A percentile compares a stretch with the other conserved stretches of the same genome.
Conservation (phyloP, 2,888 invertebrate species). For the Chaetogeoica ovagalla region DNA sequence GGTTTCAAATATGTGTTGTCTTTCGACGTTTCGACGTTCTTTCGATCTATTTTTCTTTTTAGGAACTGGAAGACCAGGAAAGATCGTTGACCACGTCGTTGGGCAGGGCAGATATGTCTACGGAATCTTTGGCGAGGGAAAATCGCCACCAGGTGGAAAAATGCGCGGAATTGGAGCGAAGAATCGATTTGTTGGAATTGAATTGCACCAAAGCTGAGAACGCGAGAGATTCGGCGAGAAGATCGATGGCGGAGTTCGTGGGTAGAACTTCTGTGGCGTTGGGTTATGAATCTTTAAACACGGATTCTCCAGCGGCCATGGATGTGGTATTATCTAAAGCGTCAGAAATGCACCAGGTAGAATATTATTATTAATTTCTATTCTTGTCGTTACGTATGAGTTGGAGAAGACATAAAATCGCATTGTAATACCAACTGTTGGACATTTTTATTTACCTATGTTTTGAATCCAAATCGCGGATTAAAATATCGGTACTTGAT, state of each 20-base stretch:
- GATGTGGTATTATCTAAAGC: conserved; percentile 74
- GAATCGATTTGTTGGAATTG: conserved; percentile 72
- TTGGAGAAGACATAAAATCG: background rate
- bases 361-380: conserved; percentile 22
- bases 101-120: conserved; percentile 71
- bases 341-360: conserved; percentile 75
- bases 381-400: background rate
- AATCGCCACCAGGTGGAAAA: conserved; percentile 75
- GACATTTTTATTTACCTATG: too few species aligned
- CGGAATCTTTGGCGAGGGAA: conserved; percentile 76
- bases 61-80: conserved; percentile 78
- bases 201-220: conserved; percentile 74
- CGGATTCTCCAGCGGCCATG: conserved; percentile 42
- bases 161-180: conserved; percentile 75
- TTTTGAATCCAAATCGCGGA: too few species aligned
- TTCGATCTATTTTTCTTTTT: conserved; percentile 10
- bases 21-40: too few species aligned
- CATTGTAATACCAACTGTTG: too few species aligned
- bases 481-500: too few species aligned
- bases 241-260: conserved; percentile 72
- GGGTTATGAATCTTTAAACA: conserved; percentile 63
- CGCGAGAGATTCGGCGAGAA: conserved; percentile 72
- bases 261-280: conserved; percentile 73
- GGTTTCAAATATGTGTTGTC: background rate
- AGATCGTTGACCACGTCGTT: conserved; percentile 68